Percentiles rank a stretch among this genome's conserved stretches.
Conservation (phyloP, 2,113 vertebrate genomes). For the Brachyhypopomus gauderio region DNA sequence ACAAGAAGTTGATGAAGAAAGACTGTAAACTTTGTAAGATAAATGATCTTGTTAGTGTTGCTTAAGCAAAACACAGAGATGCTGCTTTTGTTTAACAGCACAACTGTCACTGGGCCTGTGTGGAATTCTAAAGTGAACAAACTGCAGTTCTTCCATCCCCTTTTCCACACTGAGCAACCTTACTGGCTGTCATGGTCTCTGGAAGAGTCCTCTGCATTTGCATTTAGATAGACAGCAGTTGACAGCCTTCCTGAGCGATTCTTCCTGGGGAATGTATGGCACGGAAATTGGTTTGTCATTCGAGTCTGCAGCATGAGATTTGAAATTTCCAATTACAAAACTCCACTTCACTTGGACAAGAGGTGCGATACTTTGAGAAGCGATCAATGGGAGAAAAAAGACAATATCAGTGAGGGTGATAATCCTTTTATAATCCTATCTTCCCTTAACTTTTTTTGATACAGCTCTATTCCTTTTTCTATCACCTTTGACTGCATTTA, state of each 20-base stretch:
- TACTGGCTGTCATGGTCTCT: constrained; percentile 58
- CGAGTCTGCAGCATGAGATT: constrained; percentile 68
- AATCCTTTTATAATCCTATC: not conserved
- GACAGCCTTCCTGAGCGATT: constrained; percentile 61
- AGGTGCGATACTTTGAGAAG: constrained; percentile 20
- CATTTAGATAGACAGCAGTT: constrained; percentile 74
- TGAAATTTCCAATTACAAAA: constrained; percentile 78
- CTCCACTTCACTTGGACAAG: constrained; percentile 51
- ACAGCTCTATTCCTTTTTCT: not conserved
- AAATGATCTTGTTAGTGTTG: not conserved
- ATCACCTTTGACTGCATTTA: not conserved
- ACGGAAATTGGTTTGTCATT: constrained; percentile 81
- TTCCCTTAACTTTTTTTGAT: too few species aligned
- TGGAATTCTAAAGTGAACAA: constrained; percentile 28
- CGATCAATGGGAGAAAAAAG: constrained; percentile 9
- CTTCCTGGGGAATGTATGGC: constrained; percentile 38
- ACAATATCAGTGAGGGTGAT: not conserved
- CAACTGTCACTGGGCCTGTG: not conserved
- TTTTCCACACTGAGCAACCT: constrained; percentile 47
- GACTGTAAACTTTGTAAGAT: too few species aligned
- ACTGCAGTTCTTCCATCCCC: constrained; percentile 33
- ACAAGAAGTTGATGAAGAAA: too few species aligned
- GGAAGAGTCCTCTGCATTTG: constrained; percentile 67
- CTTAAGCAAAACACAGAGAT: not conserved
- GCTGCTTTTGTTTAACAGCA: constrained; percentile 7